Evolutionary conservation across 92 coral and sea anemone genomes (phyloP).

Genomic region (Zoanthus gigantus): DNA sequence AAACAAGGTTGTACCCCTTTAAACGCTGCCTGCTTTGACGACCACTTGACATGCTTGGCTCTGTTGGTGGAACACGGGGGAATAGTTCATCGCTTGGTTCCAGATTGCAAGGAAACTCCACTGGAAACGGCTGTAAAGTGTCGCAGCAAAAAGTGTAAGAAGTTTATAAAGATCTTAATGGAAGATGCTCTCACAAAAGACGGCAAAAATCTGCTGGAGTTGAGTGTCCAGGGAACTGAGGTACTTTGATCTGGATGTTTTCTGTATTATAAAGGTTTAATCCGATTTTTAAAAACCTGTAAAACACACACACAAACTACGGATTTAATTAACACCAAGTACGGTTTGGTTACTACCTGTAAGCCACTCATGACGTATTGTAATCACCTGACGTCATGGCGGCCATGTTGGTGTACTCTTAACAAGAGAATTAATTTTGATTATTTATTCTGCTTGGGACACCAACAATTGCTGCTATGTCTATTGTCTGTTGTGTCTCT

Average conservation of each 20-base stretch:
- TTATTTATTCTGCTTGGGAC: no score
- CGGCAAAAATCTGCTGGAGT: constrained; percentile 43
- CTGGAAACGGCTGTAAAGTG: constrained; percentile 57
- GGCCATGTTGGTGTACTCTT: no score
- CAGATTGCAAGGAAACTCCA: constrained; percentile 70
- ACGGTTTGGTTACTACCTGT: no score
- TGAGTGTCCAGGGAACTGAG: not conserved
- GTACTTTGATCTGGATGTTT: not conserved
- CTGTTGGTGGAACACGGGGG: constrained; percentile 82
- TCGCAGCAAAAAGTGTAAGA: constrained; percentile 40
- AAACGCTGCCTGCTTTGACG: constrained; percentile 80
- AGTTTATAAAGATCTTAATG: constrained; percentile 55
- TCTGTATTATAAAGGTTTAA: not conserved
- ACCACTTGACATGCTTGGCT: constrained; percentile 76
- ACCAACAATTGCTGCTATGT: no score
- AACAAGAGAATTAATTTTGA: no score
- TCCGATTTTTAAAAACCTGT: not conserved
- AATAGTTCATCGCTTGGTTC: constrained; percentile 49
- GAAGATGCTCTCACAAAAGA: constrained; percentile 55
- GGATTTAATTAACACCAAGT: no score
- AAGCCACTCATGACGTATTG: no score
- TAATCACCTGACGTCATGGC: no score
- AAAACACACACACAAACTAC: no score
- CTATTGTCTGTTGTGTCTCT: no score
- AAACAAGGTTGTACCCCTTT: constrained; percentile 81